A percentile compares a stretch with the other conserved stretches of the same genome.
These are phyloP conservation scores for Diogma glabrata DNA, from an alignment of 2,888 invertebrate genomes.

Conservation along the genomic window DNA sequence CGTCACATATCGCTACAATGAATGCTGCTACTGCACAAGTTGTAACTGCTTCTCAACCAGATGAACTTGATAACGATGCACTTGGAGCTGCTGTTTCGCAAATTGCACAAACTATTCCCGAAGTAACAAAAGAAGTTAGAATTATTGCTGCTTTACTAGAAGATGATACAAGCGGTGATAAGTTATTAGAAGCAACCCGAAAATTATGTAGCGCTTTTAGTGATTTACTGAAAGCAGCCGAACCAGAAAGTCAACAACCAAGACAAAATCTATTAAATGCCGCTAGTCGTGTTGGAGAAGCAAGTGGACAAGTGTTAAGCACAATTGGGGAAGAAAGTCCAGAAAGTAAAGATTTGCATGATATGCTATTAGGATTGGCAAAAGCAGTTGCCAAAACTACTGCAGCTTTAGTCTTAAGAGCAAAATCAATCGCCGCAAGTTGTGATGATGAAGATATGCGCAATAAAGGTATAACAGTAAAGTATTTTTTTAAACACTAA, in stretches of 20 bases:
- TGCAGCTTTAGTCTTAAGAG: constrained; percentile 88
- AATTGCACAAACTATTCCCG: constrained; percentile 91
- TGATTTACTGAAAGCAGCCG: constrained; percentile 88
- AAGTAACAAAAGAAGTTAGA: constrained; percentile 71
- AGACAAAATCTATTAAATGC: constrained; percentile 88
- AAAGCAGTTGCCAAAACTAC: constrained; percentile 98
- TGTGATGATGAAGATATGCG: constrained; percentile 50
- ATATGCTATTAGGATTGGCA: constrained; percentile 84
- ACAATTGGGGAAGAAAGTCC: constrained; percentile 89
- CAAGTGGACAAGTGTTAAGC: constrained; percentile 84
- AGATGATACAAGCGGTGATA: constrained; percentile 70
- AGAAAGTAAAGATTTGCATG: constrained; percentile 71
- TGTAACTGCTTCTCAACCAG: constrained; percentile 78
- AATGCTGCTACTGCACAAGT: constrained; percentile 98
- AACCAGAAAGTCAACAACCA: constrained; percentile 89
- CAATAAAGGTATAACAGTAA: constrained; percentile 27
- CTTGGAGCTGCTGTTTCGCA: constrained; percentile 96
- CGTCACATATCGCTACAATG: constrained; percentile 97
- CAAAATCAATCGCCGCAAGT: constrained; percentile 90
- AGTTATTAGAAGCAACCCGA: constrained; percentile 82
- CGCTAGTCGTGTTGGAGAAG: constrained; percentile 93
- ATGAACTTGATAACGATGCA: constrained; percentile 89
- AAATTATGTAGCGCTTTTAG: constrained; percentile 87
- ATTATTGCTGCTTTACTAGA: constrained; percentile 92
- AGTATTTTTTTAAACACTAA: neutral